phyloP scores from a whole-genome alignment of 1,140 invertebrate species.

The Diorhabda elongata region DNA sequence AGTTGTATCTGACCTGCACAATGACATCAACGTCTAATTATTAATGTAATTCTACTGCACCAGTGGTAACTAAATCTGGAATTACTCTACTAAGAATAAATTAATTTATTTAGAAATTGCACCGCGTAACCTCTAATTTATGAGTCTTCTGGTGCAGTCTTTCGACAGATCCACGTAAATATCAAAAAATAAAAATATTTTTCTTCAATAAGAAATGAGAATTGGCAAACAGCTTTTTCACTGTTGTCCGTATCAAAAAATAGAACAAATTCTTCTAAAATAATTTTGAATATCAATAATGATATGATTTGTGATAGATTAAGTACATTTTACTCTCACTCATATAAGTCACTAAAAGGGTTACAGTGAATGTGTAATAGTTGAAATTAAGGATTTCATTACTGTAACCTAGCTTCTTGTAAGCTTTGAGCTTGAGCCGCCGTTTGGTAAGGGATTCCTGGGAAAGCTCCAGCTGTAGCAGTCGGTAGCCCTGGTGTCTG shows the following conservation, averaged over 20 bases:
- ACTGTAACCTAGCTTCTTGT: conserved; percentile 56
- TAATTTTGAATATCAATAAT: not conserved
- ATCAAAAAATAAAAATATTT: not conserved
- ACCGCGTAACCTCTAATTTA: not conserved
- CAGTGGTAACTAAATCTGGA: not conserved
- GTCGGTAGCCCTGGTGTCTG: conserved; percentile 56
- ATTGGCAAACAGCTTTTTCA: not conserved
- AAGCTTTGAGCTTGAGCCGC: conserved; percentile 49
- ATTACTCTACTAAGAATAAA: conserved; percentile 6
- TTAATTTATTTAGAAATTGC: conserved; percentile 1
- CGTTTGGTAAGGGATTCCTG: conserved; percentile 61
- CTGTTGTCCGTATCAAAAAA: not conserved
- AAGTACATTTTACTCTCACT: conserved; percentile 1
- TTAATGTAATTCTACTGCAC: not conserved
- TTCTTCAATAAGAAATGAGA: not conserved
- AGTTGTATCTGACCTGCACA: not conserved
- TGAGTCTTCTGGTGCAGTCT: not conserved
- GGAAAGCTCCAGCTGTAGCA: conserved; percentile 51
- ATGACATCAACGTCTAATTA: conserved; percentile 4
- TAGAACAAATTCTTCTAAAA: conserved; percentile 8
- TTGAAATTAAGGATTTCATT: conserved; percentile 39
- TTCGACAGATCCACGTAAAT: not conserved
- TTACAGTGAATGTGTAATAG: conserved; percentile 11
- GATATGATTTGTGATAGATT: conserved; percentile 4
- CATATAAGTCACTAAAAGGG: not conserved